These are phyloP conservation scores for Leuciscus idus DNA, from an alignment of 2,113 vertebrate genomes.

Conservation along the genomic window DNA sequence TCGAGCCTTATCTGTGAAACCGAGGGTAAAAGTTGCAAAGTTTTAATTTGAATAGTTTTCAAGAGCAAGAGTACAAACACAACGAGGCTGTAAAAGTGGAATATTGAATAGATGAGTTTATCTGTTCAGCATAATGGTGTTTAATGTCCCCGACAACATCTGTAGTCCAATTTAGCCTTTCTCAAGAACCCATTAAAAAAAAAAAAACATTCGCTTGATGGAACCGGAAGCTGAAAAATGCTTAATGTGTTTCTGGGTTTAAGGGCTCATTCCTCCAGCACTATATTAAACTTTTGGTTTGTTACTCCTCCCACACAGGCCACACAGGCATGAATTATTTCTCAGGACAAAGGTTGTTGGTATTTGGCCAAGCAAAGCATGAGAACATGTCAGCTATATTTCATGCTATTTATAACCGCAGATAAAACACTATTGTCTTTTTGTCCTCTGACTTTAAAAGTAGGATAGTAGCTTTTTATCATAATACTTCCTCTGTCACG, in stretches of 20 bases:
- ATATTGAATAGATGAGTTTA: not conserved
- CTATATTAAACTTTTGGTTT: not conserved
- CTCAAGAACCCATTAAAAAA: not conserved
- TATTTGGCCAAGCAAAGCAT: not conserved
- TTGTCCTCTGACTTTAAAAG: not conserved
- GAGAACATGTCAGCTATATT: not conserved
- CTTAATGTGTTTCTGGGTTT: not conserved
- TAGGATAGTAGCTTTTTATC: not conserved
- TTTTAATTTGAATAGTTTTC: no score
- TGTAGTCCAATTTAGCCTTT: not conserved
- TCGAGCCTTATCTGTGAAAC: no score
- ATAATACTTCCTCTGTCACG: slow-evolving; percentile 8
- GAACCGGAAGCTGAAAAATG: not conserved
- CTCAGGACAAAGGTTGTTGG: not conserved
- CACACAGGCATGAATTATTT: not conserved
- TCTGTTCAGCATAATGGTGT: no score
- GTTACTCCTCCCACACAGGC: not conserved
- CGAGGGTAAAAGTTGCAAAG: no score
- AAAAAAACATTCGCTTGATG: not conserved
- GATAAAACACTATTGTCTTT: slow-evolving; percentile 1
- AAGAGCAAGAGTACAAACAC: no score
- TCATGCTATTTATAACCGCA: not conserved
- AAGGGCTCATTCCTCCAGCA: not conserved
- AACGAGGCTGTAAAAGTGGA: not conserved
- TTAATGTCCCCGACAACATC: not conserved